These are phyloP conservation scores for Coluber constrictor DNA, from an alignment of 2,797 vertebrate species.

Conservation along the genomic window DNA sequence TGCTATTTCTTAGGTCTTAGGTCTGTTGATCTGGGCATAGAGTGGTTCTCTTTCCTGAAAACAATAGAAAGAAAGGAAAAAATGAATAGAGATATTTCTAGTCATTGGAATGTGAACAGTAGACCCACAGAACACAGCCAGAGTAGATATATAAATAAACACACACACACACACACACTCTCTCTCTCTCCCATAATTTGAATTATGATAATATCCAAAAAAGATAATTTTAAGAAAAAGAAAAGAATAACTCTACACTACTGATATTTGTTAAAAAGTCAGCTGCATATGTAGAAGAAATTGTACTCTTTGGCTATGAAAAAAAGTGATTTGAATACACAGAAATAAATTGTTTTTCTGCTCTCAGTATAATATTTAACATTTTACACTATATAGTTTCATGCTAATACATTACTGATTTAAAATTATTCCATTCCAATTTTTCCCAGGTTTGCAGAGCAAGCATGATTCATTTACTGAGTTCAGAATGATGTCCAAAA, in stretches of 20 bases:
- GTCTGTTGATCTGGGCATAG: conserved; percentile 95
- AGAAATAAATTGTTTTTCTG: not conserved
- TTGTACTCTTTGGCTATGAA: not conserved
- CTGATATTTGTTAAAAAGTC: not conserved
- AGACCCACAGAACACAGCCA: conserved; percentile 6
- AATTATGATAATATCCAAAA: accelerated
- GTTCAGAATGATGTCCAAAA: conserved; percentile 66
- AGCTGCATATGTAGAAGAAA: not conserved
- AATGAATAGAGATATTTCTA: conserved; percentile 47
- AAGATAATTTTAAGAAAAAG: conserved; percentile 3
- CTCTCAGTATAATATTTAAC: not conserved
- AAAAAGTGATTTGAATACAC: not conserved
- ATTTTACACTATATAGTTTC: conserved; percentile 19
- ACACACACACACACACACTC: not conserved
- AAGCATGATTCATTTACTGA: conserved; percentile 63
- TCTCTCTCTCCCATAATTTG: not conserved
- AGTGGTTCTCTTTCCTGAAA: conserved; percentile 90
- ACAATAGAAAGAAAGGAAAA: conserved; percentile 51
- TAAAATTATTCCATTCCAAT: conserved; percentile 33
- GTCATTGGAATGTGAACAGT: conserved; percentile 43
- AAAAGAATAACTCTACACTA: not conserved
- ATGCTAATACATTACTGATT: not conserved
- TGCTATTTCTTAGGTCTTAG: conserved; percentile 93
- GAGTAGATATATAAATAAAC: not conserved
- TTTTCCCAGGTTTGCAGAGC: conserved; percentile 54